phyloP scores from a whole-genome alignment of 2,888 invertebrate genomes.

The Caenorhabditis japonica region DNA sequence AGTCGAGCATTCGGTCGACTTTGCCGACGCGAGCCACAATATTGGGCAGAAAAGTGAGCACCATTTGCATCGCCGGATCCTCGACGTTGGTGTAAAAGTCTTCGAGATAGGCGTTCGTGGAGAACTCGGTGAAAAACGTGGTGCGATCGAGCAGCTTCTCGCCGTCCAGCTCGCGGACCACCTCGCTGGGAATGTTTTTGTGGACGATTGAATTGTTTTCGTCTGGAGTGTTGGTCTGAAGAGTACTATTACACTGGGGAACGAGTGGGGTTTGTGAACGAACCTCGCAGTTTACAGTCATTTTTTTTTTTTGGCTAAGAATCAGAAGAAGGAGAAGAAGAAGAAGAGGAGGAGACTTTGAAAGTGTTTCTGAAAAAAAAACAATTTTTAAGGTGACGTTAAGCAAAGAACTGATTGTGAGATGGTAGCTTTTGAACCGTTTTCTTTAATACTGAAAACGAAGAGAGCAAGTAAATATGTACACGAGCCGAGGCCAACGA shows the following conservation, averaged over 20 bases:
- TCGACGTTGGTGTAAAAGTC: slow-evolving; percentile 74
- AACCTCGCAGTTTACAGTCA: slow-evolving; percentile 31
- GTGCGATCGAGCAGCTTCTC: slow-evolving; percentile 63
- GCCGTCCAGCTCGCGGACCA: slow-evolving; percentile 48
- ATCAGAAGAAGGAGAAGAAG: too few relatives aligned
- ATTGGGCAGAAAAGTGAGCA: slow-evolving; percentile 73
- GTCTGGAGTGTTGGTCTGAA: slow-evolving; percentile 13
- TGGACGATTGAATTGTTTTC: slow-evolving; percentile 6
- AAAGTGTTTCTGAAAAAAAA: slow-evolving; percentile 29
- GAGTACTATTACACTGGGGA: slow-evolving; percentile 31
- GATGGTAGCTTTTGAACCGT: too few relatives aligned
- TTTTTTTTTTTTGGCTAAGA: too few relatives aligned
- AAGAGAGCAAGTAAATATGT: too few relatives aligned
- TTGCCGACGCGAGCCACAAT: slow-evolving; percentile 68
- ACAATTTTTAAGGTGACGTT: neutral
- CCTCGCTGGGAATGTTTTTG: slow-evolving; percentile 48
- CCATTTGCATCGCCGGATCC: slow-evolving; percentile 76
- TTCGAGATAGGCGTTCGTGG: slow-evolving; percentile 70
- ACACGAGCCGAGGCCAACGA: too few relatives aligned
- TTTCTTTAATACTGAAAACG: too few relatives aligned
- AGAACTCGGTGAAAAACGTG: slow-evolving; percentile 67
- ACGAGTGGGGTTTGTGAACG: neutral
- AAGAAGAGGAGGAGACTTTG: slow-evolving; percentile 9
- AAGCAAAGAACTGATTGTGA: neutral
- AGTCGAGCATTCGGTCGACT: slow-evolving; percentile 57